A percentile compares a stretch with the other conserved stretches of the same genome.
phyloP scores from a whole-genome alignment of 2,888 invertebrate genomes.

The Heliconius aoede region DNA sequence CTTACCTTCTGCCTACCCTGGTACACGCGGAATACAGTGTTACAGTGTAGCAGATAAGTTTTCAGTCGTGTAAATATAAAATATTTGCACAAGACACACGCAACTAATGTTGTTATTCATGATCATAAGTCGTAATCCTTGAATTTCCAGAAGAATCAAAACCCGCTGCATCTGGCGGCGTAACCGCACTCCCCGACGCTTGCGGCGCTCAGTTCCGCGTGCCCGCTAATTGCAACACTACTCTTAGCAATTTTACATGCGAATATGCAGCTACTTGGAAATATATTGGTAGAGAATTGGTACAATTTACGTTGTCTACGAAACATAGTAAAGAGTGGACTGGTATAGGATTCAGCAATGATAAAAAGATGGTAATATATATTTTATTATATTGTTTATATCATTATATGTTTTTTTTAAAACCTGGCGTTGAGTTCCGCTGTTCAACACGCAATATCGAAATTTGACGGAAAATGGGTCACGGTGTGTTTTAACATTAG shows the following conservation, averaged over 20 bases:
- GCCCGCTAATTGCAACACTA: constrained; percentile 87
- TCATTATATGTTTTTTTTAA: no score
- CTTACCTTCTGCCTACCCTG: background rate
- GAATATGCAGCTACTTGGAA: constrained; percentile 93
- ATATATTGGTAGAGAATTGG: constrained; percentile 88
- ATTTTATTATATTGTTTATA: background rate
- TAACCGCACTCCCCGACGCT: constrained; percentile 63
- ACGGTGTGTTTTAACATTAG: no score
- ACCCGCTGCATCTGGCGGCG: constrained; percentile 69
- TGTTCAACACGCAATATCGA: no score
- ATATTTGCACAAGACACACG: background rate
- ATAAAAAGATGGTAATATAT: constrained; percentile 89
- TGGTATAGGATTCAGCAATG: constrained; percentile 93
- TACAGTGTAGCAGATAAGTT: no score
- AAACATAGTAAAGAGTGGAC: constrained; percentile 93
- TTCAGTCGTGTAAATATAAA: no score
- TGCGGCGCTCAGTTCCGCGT: constrained; percentile 92
- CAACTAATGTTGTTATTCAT: background rate
- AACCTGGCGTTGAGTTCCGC: no score
- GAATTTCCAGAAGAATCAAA: constrained; percentile 75
- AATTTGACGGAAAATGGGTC: no score
- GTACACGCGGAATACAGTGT: background rate
- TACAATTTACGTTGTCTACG: constrained; percentile 91
- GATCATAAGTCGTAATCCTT: no score
- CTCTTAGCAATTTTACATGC: constrained; percentile 82